Percentiles rank a stretch among this genome's conserved stretches.
These are phyloP conservation scores for Thereva unica DNA, from an alignment of 2,888 invertebrate genomes.

Conservation along the genomic window DNA sequence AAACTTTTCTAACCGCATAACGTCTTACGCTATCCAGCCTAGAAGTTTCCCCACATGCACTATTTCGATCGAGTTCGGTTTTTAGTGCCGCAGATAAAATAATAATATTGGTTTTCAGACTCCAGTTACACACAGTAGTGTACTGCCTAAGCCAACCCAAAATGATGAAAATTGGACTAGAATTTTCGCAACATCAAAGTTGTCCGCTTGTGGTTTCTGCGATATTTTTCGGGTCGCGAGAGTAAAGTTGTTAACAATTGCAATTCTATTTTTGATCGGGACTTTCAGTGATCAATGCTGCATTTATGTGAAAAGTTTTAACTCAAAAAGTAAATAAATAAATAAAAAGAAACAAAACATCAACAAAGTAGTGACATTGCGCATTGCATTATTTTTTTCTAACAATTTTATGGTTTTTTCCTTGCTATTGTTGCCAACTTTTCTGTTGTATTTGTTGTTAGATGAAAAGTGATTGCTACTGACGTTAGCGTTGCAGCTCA, in stretches of 20 bases:
- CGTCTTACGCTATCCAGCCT: constrained; percentile 1
- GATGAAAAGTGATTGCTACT: constrained; percentile 17
- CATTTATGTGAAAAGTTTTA: background rate
- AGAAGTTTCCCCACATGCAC: too few species aligned
- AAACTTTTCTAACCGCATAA: constrained; percentile 17
- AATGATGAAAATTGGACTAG: constrained; percentile 11
- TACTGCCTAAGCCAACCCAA: background rate
- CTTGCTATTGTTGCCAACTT: background rate
- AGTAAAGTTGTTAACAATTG: constrained; percentile 1
- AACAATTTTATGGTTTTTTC: too few species aligned
- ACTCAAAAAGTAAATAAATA: too few species aligned
- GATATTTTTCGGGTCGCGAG: background rate
- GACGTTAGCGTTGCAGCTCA: background rate
- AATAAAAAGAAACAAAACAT: constrained; percentile 3
- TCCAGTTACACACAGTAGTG: too few species aligned
- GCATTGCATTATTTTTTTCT: background rate
- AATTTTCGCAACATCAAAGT: constrained; percentile 25
- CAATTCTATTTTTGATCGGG: background rate
- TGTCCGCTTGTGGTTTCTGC: constrained; percentile 6
- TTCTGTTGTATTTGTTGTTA: constrained; percentile 9
- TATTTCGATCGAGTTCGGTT: constrained; percentile 7
- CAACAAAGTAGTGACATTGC: constrained; percentile 1
- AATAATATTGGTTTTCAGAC: background rate
- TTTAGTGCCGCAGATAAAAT: background rate
- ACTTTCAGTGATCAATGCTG: background rate